These are phyloP conservation scores for Schizopygopsis malacanthus DNA, from an alignment of 2,797 vertebrate species.

Conservation along the genomic window DNA sequence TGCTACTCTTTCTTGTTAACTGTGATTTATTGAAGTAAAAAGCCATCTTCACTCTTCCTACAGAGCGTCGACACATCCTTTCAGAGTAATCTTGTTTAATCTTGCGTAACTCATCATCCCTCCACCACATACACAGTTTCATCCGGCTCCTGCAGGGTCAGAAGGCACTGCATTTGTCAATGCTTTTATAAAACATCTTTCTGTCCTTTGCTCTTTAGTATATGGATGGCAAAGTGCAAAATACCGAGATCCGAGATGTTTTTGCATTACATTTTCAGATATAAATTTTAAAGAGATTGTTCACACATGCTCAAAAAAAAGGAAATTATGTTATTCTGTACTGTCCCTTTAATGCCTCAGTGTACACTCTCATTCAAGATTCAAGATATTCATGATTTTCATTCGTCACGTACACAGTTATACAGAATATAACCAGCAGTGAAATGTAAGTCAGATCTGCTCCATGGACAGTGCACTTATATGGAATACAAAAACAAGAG, in stretches of 20 bases:
- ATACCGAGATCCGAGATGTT: neutral
- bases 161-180: neutral
- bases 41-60: conserved; percentile 5
- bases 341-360: neutral
- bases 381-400: no score
- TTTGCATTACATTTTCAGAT: neutral
- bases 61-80: neutral
- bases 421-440: no score
- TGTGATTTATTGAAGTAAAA: conserved; percentile 29
- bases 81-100: conserved; percentile 20
- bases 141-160: neutral
- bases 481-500: no score
- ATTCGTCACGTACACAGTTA: no score
- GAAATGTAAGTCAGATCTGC: no score
- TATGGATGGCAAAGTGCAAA: neutral
- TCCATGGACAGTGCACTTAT: no score
- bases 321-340: no score
- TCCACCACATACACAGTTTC: neutral
- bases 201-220: neutral
- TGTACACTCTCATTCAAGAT: neutral
- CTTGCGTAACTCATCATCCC: conserved; percentile 19
- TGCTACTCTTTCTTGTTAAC: conserved; percentile 26
- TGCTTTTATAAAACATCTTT: neutral
- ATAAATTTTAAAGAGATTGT: neutral
- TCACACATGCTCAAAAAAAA: neutral